phyloP scores from a whole-genome alignment of 2,888 invertebrate genomes.

The Drosophila tanythrix region DNA sequence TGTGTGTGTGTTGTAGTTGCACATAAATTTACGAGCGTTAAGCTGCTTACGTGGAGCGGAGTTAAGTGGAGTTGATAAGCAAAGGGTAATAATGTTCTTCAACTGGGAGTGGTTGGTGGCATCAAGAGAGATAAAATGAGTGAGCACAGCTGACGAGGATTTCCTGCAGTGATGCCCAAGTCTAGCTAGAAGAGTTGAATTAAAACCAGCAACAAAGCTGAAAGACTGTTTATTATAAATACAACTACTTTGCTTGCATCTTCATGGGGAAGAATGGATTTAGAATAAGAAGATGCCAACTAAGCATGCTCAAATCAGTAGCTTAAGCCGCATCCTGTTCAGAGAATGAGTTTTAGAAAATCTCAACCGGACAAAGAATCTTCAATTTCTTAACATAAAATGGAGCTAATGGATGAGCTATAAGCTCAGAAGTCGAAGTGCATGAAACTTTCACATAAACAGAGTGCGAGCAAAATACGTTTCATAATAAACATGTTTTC shows the following conservation, averaged over 20 bases:
- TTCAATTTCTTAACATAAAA: neutral
- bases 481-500: no score
- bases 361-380: neutral
- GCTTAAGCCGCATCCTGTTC: neutral
- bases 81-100: constrained; percentile 36
- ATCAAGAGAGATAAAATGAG: constrained; percentile 31
- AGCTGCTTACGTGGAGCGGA: constrained; percentile 47
- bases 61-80: constrained; percentile 34
- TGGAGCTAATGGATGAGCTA: neutral
- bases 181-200: constrained; percentile 8
- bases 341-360: neutral
- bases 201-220: neutral
- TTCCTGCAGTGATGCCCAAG: neutral
- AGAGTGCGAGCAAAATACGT: neutral
- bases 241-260: neutral
- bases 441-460: rapidly evolving
- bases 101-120: constrained; percentile 24
- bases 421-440: neutral
- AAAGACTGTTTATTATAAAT: neutral
- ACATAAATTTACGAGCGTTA: constrained; percentile 64
- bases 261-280: neutral
- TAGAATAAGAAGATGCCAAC: neutral
- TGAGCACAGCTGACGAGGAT: constrained; percentile 10
- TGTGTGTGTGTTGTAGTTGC: constrained; percentile 50
- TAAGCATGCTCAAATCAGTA: neutral